These are phyloP conservation scores for Orestias chungarensis DNA, from an alignment of 2,797 vertebrate genomes.

Conservation along the genomic window DNA sequence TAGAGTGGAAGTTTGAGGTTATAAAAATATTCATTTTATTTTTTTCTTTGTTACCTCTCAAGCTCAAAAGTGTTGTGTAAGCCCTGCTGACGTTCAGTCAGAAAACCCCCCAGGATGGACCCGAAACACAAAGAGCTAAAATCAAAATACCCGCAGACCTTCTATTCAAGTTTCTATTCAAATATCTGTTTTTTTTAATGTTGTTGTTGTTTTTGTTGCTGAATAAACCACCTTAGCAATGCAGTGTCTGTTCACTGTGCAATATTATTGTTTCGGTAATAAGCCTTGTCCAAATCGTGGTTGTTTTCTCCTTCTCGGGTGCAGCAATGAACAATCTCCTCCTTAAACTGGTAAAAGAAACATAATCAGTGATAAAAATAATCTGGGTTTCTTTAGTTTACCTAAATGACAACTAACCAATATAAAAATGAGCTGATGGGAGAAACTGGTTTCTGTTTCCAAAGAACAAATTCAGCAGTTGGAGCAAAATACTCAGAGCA, in stretches of 20 bases:
- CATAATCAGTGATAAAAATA: conserved; percentile 9
- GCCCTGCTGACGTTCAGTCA: not conserved
- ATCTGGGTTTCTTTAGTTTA: conserved; percentile 30
- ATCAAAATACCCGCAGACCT: not conserved
- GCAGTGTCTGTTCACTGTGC: not conserved
- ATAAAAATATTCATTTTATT: not conserved
- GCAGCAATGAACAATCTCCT: not conserved
- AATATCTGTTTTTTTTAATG: too few species aligned
- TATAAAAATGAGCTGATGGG: too few species aligned
- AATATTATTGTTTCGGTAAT: conserved; percentile 1
- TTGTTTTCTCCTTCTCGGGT: not conserved
- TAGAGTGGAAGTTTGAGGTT: not conserved
- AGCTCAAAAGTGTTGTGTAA: not conserved
- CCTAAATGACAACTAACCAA: conserved; percentile 37
- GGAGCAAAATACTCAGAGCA: too few species aligned
- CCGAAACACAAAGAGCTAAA: not conserved
- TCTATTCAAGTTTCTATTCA: not conserved
- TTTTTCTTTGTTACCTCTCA: not conserved
- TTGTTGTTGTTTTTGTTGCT: not conserved
- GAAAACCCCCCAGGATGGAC: too few species aligned
- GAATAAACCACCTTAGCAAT: not conserved
- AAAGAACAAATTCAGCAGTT: too few species aligned
- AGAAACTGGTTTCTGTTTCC: not conserved
- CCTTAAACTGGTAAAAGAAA: conserved; percentile 9
- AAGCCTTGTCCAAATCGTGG: not conserved